phyloP scores from a whole-genome alignment of 1,140 invertebrate genomes.

The Penaeus japonicus region DNA sequence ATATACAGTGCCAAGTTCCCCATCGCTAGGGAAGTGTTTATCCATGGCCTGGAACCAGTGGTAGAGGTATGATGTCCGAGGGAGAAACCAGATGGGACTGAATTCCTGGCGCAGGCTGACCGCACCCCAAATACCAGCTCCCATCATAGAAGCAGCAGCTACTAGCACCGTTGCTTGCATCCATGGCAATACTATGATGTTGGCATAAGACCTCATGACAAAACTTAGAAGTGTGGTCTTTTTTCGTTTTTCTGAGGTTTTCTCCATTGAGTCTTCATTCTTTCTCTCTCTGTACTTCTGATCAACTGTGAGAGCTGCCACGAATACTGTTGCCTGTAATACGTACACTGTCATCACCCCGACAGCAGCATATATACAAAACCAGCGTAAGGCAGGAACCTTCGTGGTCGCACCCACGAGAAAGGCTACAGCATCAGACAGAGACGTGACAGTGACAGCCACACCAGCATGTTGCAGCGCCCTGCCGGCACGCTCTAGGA shows the following conservation, averaged over 20 bases:
- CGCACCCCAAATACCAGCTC: slow-evolving; percentile 63
- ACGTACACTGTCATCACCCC: slow-evolving; percentile 68
- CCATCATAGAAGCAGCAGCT: slow-evolving; percentile 61
- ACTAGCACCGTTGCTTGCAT: slow-evolving; percentile 64
- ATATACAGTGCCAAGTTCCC: slow-evolving; percentile 61
- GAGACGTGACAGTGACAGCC: slow-evolving; percentile 74
- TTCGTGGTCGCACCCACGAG: slow-evolving; percentile 71
- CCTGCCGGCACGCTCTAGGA: slow-evolving; percentile 64
- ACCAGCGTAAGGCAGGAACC: slow-evolving; percentile 67
- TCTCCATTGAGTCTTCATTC: too few relatives aligned
- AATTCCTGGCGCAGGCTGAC: slow-evolving; percentile 68
- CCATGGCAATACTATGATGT: background rate
- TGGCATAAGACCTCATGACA: slow-evolving; percentile 19
- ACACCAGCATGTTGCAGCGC: slow-evolving; percentile 70
- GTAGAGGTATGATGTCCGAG: slow-evolving; percentile 63
- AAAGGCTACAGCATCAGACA: slow-evolving; percentile 74
- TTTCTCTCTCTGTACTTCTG: slow-evolving; percentile 64
- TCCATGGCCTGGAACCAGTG: slow-evolving; percentile 38
- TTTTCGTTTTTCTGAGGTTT: background rate
- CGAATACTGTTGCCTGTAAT: slow-evolving; percentile 69
- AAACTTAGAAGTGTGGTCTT: too few relatives aligned
- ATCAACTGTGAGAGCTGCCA: slow-evolving; percentile 69
- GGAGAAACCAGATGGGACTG: slow-evolving; percentile 69
- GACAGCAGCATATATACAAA: slow-evolving; percentile 67
- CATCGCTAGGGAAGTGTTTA: slow-evolving; percentile 63